Percentiles rank a stretch among this genome's conserved stretches.
phyloP scores from a whole-genome alignment of 2,113 vertebrate species.

The Cygnus atratus region DNA sequence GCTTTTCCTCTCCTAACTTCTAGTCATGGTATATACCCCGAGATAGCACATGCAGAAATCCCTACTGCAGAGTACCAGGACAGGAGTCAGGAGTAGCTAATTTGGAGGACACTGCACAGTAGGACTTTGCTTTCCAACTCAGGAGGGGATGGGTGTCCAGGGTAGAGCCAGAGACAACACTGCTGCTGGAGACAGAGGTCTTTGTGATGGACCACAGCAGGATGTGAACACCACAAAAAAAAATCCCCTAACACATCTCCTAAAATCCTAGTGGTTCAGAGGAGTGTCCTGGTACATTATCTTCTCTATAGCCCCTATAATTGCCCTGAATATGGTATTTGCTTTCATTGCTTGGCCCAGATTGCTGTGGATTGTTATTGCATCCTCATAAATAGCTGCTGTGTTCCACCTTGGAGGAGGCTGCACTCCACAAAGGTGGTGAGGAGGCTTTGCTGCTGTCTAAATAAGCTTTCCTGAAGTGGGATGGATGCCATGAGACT shows the following conservation, averaged over 20 bases:
- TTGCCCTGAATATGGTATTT: background rate
- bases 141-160: background rate
- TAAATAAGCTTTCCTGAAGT: conserved; percentile 26
- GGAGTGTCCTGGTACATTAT: background rate
- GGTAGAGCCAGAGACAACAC: background rate
- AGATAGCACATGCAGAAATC: background rate
- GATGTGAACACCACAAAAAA: background rate
- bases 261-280: background rate
- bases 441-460: background rate
- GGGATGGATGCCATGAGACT: conserved; percentile 30
- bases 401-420: conserved; percentile 30
- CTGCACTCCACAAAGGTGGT: background rate
- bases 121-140: background rate
- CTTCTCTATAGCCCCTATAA: background rate
- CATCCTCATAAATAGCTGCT: conserved; percentile 35
- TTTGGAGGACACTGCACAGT: background rate
- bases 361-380: conserved; percentile 12
- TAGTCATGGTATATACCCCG: background rate
- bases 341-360: conserved; percentile 15
- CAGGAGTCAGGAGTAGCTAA: background rate
- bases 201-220: background rate
- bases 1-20: background rate
- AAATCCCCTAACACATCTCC: background rate
- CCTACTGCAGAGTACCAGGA: background rate
- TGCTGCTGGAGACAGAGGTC: fast-evolving